Conservation (phyloP, 2,888 invertebrate species). For the Crematogaster levior region DNA sequence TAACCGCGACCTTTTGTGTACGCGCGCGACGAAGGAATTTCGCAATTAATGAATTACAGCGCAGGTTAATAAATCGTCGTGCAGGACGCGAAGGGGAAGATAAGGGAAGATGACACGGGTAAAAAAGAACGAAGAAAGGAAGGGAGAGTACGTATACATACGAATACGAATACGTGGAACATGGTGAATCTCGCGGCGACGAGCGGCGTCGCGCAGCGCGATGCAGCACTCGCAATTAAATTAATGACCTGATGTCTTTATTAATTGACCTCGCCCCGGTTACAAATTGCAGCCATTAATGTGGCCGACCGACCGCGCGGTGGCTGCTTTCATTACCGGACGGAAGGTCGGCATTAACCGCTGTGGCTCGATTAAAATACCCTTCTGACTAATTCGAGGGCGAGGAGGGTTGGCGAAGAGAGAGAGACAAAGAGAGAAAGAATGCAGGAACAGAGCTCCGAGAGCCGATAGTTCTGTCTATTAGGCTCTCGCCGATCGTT, state of each 20-base stretch:
- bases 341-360: conserved; percentile 46
- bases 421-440: not conserved
- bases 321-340: conserved; percentile 64
- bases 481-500: not conserved
- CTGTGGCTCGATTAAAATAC: conserved; percentile 44
- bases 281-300: conserved; percentile 79
- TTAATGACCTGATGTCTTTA: conserved; percentile 78
- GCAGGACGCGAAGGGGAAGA: not conserved
- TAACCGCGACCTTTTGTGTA: conserved; percentile 32
- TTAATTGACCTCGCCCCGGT: conserved; percentile 79
- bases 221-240: conserved; percentile 73
- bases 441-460: not conserved
- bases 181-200: conserved; percentile 22
- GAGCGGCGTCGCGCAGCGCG: conserved; percentile 52
- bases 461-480: not conserved
- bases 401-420: not conserved
- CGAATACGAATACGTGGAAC: too few relatives aligned
- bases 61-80: conserved; percentile 29
- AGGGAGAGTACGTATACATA: conserved; percentile 21
- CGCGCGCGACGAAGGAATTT: conserved; percentile 38
- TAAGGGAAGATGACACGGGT: not conserved
- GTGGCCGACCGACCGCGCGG: conserved; percentile 53
- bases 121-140: not conserved
- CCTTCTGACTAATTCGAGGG: conserved; percentile 49
- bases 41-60: conserved; percentile 62